These are phyloP conservation scores for Lagorchestes hirsutus DNA, from an alignment of 2,797 vertebrate genomes.

Conservation along the genomic window DNA sequence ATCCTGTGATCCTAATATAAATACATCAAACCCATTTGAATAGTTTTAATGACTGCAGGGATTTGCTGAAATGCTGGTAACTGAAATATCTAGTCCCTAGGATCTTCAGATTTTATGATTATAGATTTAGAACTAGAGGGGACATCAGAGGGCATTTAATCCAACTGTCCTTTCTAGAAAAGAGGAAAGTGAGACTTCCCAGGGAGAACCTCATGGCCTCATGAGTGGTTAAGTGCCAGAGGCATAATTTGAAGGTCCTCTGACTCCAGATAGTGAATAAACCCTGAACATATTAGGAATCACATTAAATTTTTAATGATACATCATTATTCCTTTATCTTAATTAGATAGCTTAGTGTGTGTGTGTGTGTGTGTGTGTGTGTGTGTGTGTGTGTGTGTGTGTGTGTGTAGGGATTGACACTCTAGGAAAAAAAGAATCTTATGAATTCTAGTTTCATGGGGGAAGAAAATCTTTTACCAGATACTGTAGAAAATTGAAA, in stretches of 20 bases:
- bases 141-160: not conserved
- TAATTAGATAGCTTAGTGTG: no score
- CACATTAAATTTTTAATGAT: not conserved
- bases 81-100: not conserved
- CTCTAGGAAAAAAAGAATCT: not conserved
- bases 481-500: conserved; percentile 32
- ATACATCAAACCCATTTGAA: not conserved
- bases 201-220: no score
- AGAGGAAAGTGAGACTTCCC: not conserved
- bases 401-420: not conserved
- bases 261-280: not conserved
- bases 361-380: no score
- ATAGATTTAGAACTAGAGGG: not conserved
- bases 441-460: not conserved
- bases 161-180: not conserved
- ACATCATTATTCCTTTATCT: not conserved
- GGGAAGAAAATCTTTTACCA: conserved; percentile 6
- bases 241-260: not conserved
- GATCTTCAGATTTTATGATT: not conserved
- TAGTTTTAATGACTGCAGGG: not conserved
- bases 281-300: not conserved
- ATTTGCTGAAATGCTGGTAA: not conserved
- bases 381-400: no score
- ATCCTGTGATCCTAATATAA: not conserved
- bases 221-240: not conserved